A percentile compares a stretch with the other conserved stretches of the same genome.
Conservation (phyloP, 1,140 invertebrate species). For the honey bee (Apis mellifera) region DNA sequence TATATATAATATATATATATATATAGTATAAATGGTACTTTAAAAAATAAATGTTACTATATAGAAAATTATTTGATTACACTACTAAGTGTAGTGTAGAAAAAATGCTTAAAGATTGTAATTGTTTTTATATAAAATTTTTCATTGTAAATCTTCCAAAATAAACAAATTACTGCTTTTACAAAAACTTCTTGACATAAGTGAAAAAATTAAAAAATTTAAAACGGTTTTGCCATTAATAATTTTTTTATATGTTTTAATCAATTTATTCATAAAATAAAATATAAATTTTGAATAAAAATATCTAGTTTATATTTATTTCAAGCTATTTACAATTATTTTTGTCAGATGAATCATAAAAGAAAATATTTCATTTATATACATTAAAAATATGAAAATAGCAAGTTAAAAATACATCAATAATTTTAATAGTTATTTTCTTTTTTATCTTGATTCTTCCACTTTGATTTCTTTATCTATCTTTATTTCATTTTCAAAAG, state of each 20-base stretch:
- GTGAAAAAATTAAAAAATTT: neutral
- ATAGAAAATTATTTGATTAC: conserved; percentile 8
- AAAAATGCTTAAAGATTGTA: conserved; percentile 23
- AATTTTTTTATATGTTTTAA: neutral
- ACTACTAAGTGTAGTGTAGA: conserved; percentile 11
- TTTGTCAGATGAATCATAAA: neutral
- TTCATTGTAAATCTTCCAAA: conserved; percentile 28
- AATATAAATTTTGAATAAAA: neutral
- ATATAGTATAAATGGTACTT: conserved; percentile 27
- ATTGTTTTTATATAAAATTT: conserved; percentile 47
- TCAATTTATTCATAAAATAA: neutral
- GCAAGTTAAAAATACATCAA: neutral
- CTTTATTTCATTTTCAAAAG: no score
- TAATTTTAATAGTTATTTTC: neutral
- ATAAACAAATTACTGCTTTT: conserved; percentile 28
- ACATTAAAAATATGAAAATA: neutral
- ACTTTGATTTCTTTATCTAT: no score
- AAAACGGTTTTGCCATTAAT: neutral
- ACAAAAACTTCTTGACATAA: conserved; percentile 4
- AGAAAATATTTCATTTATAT: neutral
- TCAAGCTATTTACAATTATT: neutral
- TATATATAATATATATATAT: conserved; percentile 9
- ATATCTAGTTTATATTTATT: neutral
- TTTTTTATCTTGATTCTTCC: neutral
- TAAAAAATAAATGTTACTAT: conserved; percentile 27